phyloP scores from a whole-genome alignment of 2,888 invertebrate species.

The Syritta pipiens region DNA sequence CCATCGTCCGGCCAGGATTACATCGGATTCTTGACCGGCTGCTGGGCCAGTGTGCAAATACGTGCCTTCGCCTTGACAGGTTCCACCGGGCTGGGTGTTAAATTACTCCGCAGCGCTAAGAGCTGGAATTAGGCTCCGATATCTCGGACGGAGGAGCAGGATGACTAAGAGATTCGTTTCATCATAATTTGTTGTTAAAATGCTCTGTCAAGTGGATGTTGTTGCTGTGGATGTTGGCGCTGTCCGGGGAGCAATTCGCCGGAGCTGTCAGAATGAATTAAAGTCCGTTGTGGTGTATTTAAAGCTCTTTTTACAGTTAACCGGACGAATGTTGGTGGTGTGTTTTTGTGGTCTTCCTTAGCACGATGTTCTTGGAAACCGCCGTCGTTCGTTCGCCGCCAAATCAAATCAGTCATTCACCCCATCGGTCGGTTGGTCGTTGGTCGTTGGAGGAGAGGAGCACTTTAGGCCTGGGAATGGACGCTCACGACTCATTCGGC shows the following conservation, averaged over 20 bases:
- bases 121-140: conserved; percentile 56
- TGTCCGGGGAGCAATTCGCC: conserved; percentile 41
- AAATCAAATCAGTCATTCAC: conserved; percentile 65
- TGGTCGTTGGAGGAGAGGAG: background rate
- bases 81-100: conserved; percentile 60
- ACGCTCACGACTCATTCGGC: conserved; percentile 50
- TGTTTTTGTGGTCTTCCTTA: conserved; percentile 24
- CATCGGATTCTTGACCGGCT: conserved; percentile 28
- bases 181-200: conserved; percentile 68
- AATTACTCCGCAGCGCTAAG: conserved; percentile 56
- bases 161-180: conserved; percentile 67
- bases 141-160: conserved; percentile 17
- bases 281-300: conserved; percentile 61
- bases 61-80: conserved; percentile 57
- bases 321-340: conserved; percentile 10
- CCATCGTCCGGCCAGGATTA: conserved; percentile 36
- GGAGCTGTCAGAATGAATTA: conserved; percentile 67
- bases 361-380: conserved; percentile 45
- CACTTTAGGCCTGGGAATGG: conserved; percentile 38
- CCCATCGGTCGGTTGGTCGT: conserved; percentile 9
- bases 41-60: conserved; percentile 26
- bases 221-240: background rate
- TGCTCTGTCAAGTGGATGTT: conserved; percentile 51
- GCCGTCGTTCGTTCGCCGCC: background rate
- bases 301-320: conserved; percentile 66